A percentile compares a stretch with the other conserved stretches of the same genome.
These are phyloP conservation scores for Diarsia dahlii DNA, from an alignment of 2,888 invertebrate genomes.

Conservation along the genomic window DNA sequence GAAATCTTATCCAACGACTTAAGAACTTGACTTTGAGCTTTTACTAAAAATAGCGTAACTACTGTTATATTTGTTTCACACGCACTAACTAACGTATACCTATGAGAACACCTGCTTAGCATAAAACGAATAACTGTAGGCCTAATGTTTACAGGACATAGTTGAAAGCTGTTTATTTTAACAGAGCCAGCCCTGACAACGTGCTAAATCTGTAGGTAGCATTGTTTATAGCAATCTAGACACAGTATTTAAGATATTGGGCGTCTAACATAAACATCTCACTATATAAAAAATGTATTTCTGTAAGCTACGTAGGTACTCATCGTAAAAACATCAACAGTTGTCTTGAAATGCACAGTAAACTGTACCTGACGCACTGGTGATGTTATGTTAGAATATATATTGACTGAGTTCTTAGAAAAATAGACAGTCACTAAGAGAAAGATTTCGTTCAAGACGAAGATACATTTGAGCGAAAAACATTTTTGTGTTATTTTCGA, in stretches of 20 bases:
- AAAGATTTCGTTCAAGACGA: background rate
- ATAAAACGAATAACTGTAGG: conserved; percentile 1
- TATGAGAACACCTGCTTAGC: conserved; percentile 12
- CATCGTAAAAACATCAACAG: conserved; percentile 35
- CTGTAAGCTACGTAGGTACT: background rate
- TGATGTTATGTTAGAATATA: conserved; percentile 10
- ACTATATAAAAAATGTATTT: conserved; percentile 33
- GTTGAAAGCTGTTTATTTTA: conserved; percentile 16
- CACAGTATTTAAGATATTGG: conserved; percentile 30
- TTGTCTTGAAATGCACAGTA: conserved; percentile 21
- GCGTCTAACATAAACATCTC: conserved; percentile 24
- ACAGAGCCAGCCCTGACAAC: conserved; percentile 15
- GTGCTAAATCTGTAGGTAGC: conserved; percentile 8
- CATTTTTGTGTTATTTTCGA: background rate
- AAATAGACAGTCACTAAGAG: background rate
- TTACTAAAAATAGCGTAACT: background rate
- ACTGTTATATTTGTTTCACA: conserved; percentile 17
- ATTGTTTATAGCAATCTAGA: conserved; percentile 34
- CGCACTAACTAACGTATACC: background rate
- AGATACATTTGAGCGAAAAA: background rate
- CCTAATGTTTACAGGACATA: conserved; percentile 11
- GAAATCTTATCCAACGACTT: background rate
- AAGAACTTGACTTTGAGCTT: background rate
- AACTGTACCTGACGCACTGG: background rate
- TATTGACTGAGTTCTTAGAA: conserved; percentile 21